Base-by-base conservation (phyloP, 2,797 vertebrate genomes). In the Hippocampus kuda region DNA sequence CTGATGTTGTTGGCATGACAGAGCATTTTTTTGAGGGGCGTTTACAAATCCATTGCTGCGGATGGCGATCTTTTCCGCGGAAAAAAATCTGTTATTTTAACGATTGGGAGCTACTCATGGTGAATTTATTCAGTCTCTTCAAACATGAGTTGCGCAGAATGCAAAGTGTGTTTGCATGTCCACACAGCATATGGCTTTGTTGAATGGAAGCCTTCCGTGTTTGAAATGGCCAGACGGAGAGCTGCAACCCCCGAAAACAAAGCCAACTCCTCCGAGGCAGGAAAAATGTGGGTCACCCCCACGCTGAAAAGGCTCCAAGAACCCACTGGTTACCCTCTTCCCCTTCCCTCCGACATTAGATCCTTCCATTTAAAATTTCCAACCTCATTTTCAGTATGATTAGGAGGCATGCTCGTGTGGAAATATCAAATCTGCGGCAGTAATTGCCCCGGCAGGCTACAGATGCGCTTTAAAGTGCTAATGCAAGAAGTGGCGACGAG, bases 401-500 rank as follows among this genome's bases (percentile, higher is more conserved):
- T 77, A 74, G 61, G 61, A 34, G 49, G 69, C 75, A 77, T 67
- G 65, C 77, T 70, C 67, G 69, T 26, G 71, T 68, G 70, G 77
- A 54, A 66, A 54, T 51, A 51, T 66, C 18, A 46, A 68, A 72
- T 79, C 79, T 78, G 68, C 67, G 71, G 71, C 74, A 57, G 81
- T 86, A 85, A 83, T 85, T 84, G 82, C 76, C 77, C 76, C 38
- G 77, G 75, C 79, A 73, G 75, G 72, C 71, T 59, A 77, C 83
- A 85, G 81, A 84, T 81, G 82, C 78, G 79, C 87, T 88, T 86
- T 86, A 79, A 86, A 86, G 82, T 85, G 85, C 80, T 84, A 86
- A 87, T 83, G 85, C 73, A 34, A 60, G 71, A 57, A 71, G 80
- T 2, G 77, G 24, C 57, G 72, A 70, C 57, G 74, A 73, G 72